A percentile compares a stretch with the other conserved stretches of the same genome.
phyloP scores from a whole-genome alignment of 2,888 invertebrate genomes.

The Drosophila limbata region DNA sequence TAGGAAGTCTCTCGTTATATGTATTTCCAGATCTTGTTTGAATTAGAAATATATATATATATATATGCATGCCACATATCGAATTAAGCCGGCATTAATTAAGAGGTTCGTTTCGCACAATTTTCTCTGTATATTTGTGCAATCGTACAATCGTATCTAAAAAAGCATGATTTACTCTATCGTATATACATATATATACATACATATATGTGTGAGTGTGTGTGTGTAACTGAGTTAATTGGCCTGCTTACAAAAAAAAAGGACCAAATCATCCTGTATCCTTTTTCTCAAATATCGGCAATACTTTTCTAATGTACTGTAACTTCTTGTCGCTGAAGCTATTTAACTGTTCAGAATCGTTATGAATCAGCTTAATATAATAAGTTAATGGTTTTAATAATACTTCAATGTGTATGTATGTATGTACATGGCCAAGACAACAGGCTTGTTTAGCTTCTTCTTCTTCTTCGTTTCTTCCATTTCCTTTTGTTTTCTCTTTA shows the following conservation, averaged over 20 bases:
- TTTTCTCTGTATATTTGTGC: slow-evolving; percentile 12
- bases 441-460: slow-evolving; percentile 13
- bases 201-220: slow-evolving; percentile 37
- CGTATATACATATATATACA: slow-evolving; percentile 62
- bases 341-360: slow-evolving; percentile 23
- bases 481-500: background rate
- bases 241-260: slow-evolving; percentile 33
- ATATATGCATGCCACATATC: too few species aligned
- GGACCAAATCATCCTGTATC: slow-evolving; percentile 19
- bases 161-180: slow-evolving; percentile 61
- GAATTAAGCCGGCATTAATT: too few species aligned
- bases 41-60: slow-evolving; percentile 6
- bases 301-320: slow-evolving; percentile 39
- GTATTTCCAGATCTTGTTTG: slow-evolving; percentile 22
- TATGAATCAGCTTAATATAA: slow-evolving; percentile 20
- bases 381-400: slow-evolving; percentile 62
- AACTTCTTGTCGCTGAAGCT: slow-evolving; percentile 25
- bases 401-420: slow-evolving; percentile 62
- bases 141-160: slow-evolving; percentile 31
- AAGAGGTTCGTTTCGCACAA: slow-evolving; percentile 27
- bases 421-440: slow-evolving; percentile 70
- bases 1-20: slow-evolving; percentile 51
- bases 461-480: background rate
- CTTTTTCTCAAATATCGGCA: slow-evolving; percentile 26
- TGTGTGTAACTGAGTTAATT: slow-evolving; percentile 35